These are phyloP conservation scores for Blastobasis adustella DNA, from an alignment of 2,888 invertebrate species.

Conservation along the genomic window DNA sequence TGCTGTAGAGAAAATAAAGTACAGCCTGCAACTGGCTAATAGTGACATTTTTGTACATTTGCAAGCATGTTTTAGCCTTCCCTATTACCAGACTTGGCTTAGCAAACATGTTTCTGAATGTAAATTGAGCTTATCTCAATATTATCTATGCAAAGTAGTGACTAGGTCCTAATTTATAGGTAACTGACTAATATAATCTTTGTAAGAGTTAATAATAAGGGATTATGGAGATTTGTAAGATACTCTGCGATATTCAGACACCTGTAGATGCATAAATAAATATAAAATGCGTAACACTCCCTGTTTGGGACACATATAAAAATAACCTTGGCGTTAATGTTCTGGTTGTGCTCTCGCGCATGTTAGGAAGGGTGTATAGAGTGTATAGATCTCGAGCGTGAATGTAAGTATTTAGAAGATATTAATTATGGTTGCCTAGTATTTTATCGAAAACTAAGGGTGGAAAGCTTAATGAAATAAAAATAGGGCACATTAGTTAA, in stretches of 20 bases:
- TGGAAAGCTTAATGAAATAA: too few relatives aligned
- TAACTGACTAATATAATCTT: not conserved
- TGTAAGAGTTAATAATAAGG: not conserved
- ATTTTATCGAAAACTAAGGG: too few relatives aligned
- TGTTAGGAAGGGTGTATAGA: too few relatives aligned
- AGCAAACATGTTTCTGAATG: not conserved
- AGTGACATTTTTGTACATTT: not conserved
- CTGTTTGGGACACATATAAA: too few relatives aligned
- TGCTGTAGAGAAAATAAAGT: too few relatives aligned
- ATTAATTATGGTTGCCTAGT: too few relatives aligned
- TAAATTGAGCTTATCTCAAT: not conserved
- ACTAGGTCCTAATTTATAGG: not conserved
- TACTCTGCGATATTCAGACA: not conserved
- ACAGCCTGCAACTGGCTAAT: too few relatives aligned
- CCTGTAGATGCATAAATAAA: not conserved
- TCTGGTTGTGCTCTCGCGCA: too few relatives aligned
- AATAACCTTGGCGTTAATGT: too few relatives aligned
- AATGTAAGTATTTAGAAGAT: too few relatives aligned
- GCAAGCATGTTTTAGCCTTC: not conserved
- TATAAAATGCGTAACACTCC: not conserved
- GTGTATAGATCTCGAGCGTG: too few relatives aligned
- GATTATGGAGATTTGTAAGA: not conserved
- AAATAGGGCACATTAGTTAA: too few relatives aligned
- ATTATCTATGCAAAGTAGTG: not conserved
- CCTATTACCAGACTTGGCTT: not conserved